Base-by-base conservation (phyloP, 2,113 vertebrate genomes). In the Onychorhynchus coronatus region DNA sequence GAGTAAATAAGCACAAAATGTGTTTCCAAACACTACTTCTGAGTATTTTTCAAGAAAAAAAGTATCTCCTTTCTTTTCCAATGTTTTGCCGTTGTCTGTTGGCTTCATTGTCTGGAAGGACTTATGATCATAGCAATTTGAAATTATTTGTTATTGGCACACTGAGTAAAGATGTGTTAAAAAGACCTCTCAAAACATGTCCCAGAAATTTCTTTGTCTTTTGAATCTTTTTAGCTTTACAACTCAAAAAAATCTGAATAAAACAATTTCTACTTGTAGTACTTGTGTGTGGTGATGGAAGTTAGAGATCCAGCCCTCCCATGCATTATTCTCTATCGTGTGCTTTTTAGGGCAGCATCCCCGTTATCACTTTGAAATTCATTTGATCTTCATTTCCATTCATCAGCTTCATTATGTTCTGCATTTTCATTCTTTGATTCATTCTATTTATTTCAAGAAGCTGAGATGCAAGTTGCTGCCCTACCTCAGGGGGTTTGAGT, bases 401-500 rank as follows among this genome's bases (percentile, higher is more conserved):
- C 75, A 41, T 74, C 78, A 67, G 84, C 86, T 88, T 86, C 82
- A 52, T 93, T 88, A 67, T 56, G 55, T 39, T 81, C 75, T 93
- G 70, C 27, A 33, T 92, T 94, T 96, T 74, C 39, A 4, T 94
- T 86, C 78, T 71, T 85, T 88, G 71, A 67, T 59, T 90, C 67
- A 5, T 86, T 92, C 42, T 67, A 5, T 93, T 93, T 88, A 37
- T 91, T 95, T 88, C 59, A 84, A 74, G 89, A 86, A 78, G 77
- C 68, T 68, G 81, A 89, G 63, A 63, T 88, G 72, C 58, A 50
- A 87, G 68, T 74, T 84, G 59, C 82, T 91, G 68, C 61, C 82
- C 63, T 80, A 1, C 66, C 93, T 92, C 73, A 25, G 89, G 66
- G 83, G 55, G 3, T 24, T 62, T 50, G 52, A 66, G 68, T 66